Conservation (phyloP, 2,888 invertebrate species). For the Rhamnusium bicolor region DNA sequence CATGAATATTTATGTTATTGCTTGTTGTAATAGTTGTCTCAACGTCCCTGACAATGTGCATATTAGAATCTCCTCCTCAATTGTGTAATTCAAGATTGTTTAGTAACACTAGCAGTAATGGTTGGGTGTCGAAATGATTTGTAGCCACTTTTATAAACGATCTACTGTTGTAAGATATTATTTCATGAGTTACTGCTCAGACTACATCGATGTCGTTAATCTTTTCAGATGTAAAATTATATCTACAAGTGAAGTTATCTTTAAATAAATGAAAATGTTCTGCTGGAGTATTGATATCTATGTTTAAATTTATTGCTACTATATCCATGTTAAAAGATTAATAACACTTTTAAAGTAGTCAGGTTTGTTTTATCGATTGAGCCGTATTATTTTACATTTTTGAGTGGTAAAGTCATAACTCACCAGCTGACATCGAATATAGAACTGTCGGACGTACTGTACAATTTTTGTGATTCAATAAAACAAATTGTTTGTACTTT, state of each 20-base stretch:
- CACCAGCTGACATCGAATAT: slow-evolving; percentile 12
- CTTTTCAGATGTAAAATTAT: slow-evolving; percentile 54
- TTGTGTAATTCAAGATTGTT: slow-evolving; percentile 47
- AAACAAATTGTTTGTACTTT: background rate
- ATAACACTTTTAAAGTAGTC: slow-evolving; percentile 53
- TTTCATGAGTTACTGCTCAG: slow-evolving; percentile 57
- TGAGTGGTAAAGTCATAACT: slow-evolving; percentile 46
- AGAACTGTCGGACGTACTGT: background rate
- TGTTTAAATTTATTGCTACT: slow-evolving; percentile 40
- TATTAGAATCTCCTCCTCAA: slow-evolving; percentile 30
- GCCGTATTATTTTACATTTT: slow-evolving; percentile 52
- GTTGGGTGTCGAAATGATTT: slow-evolving; percentile 66
- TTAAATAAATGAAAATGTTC: slow-evolving; percentile 56
- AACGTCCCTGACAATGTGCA: slow-evolving; percentile 31
- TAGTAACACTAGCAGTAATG: slow-evolving; percentile 54
- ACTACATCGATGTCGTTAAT: slow-evolving; percentile 56
- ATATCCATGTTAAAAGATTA: slow-evolving; percentile 48
- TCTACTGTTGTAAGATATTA: slow-evolving; percentile 53
- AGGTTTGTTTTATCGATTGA: slow-evolving; percentile 47
- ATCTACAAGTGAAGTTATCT: slow-evolving; percentile 55
- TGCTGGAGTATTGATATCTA: slow-evolving; percentile 50
- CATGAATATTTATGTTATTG: slow-evolving; percentile 35
- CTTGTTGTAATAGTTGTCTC: slow-evolving; percentile 26
- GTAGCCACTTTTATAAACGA: slow-evolving; percentile 56
- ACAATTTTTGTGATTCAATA: background rate